Evolutionary conservation across 2,113 vertebrate genomes (phyloP), one percentile per base, ranked within the genome.

Genomic region (Syngnathus typhle): DNA sequence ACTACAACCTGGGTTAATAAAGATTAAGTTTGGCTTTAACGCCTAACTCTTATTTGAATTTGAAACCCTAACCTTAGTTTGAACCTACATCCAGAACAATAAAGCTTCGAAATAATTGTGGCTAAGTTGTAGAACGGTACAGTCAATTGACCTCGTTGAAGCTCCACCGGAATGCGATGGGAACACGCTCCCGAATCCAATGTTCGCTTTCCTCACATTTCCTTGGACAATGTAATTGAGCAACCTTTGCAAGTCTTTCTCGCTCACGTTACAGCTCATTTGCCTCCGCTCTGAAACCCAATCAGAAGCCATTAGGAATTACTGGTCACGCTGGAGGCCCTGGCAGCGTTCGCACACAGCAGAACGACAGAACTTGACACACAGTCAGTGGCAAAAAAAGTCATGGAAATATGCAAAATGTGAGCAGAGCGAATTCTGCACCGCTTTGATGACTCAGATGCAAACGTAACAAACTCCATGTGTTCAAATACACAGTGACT

Each of bases 251-350:
- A 46, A 58, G 16, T 23, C 68, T 64, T 67, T 32, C 27, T 64
- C 32, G 51, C 27, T 64, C 71, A 64, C 49, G 62, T 71, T 75
- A 73, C 61, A 72, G 73, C 71, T 73, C 69, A 72, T 77, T 79
- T 79, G 65, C 74, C 21, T 47, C 62, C 43, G 38, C 49, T 70
- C 75, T 75, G 60, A 79, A 78, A 78, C 68, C 69, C 65, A 76
- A 36, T 77, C 65, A 72, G 44, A 74, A 73, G 74, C 67, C 70
- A 74, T 72, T 78, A 68, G 70, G 49, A 82, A 58, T 47, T 64
- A 65, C 27, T 18, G 69, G 67, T 72, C 56, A 60, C 5, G 63
- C 51, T 59, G 64, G 37, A 67, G 64, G 55, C 47, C 64, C 12
- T 44, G 60, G 43, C 59, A 59, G 60, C 67, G 43, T 54, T 56